Evolutionary conservation across 53 echinoderm and acorn worm species (phyloP), one percentile per base, ranked within the genome.

Genomic region (Actinopyga echinites): DNA sequence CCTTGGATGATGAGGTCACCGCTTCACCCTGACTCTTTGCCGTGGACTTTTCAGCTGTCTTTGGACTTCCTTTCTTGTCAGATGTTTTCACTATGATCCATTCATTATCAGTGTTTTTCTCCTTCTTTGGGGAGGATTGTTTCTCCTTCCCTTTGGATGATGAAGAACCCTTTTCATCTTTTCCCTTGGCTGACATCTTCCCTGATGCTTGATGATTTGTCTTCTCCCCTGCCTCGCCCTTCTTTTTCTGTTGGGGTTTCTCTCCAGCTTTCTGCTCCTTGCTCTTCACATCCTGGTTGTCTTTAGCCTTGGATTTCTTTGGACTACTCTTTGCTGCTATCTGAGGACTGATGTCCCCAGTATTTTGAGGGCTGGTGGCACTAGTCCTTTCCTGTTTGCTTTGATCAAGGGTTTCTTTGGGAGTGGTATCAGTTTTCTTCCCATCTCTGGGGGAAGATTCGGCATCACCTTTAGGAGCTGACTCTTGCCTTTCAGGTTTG

Each of bases 251-350:
- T 2, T 32, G 65, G 28, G 32, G 5, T 8, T 26, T 71, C 45
- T 71, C 71, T 40, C 45, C 44, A 7, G 45, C 12, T 20, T 40
- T 21, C 43, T 42, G 71, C 13, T 71, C 71, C 34, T 71, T 49
- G 15, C 17, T 38, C 71, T 71, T 71, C 7, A 28, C 43, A 15
- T 71, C 71, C 8, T 49, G 49, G 49, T 49, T 49, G 13, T 71
- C 71, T 71, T 71, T 71, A 40, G 44, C 6, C 15, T 71, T 71
- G 45, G 71, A n/a, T 22, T 68, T 68, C 68, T 34, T 68, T 38
- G 31, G n/a, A 6, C 38, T 30, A 6, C 31, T 28, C n/a, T 68
- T 68, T 8, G 40, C 8, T 13, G 24, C 23, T 42, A 42, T 22
- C 8, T 10, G 42, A 0, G 71, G 71, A 42, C 71, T 71, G 43